Base-by-base conservation (phyloP, 2,797 vertebrate genomes). In the Apogon hyalosoma region DNA sequence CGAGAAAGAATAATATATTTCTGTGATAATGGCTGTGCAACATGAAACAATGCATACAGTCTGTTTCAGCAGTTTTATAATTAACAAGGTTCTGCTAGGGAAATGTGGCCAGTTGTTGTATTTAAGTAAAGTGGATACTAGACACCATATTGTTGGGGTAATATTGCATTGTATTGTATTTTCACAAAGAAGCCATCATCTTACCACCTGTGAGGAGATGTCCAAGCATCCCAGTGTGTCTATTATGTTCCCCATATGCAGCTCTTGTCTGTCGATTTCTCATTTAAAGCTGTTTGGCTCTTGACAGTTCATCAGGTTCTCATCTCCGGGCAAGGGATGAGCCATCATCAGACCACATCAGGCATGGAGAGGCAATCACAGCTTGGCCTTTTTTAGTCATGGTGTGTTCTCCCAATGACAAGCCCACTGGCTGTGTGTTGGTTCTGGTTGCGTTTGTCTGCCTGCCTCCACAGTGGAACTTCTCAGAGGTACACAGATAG, bases 311-410 rank as follows among this genome's bases (percentile, higher is more conserved):
- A 91, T 93, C 90, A 82, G 84, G 82, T 82, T 91, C 84, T 90
- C 90, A 93, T 93, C 90, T 91, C 73, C 73, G 61, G 77, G 68
- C 77, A 65, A 62, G 78, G 77, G 83, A 87, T 90, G 85, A 87
- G 80, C 87, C 92, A 93, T 93, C 92, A 91, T 86, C 84, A 74
- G 88, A 88, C 86, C 86, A 91, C 87, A 88, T 93, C 92, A 93
- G 87, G 92, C 93, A 93, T 92, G 85, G 83, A 90, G 83, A 92
- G 80, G 85, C 91, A 93, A 95, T 94, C 91, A 92, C 81, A 73
- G 71, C 72, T 59, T 70, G 88, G 79, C 80, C 76, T 86, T 88
- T 88, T 92, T 85, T 87, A 86, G 88, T 91, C 88, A 90, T 84
- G 87, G 85, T 84, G 75, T 85, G 70, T 75, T 83, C 68, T 82